Evolutionary conservation across 2,113 vertebrate species (phyloP).

Genomic region (Melospiza melodia): DNA sequence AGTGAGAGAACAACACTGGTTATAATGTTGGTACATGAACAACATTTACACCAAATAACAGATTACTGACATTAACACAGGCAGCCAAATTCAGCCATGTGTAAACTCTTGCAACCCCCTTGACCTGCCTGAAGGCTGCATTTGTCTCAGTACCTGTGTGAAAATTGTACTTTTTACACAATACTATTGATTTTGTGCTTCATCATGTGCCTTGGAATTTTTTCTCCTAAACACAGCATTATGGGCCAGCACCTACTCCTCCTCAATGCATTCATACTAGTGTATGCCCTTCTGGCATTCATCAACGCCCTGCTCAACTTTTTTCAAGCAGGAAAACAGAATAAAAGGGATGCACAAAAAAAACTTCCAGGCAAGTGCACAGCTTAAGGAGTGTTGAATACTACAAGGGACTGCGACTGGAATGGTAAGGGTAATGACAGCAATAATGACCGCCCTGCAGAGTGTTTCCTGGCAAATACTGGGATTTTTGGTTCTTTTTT

Average conservation of each 20-base stretch:
- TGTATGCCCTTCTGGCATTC: not conserved
- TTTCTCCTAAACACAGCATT: fast-evolving
- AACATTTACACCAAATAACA: not conserved
- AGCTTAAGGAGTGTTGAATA: not conserved
- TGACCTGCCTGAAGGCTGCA: not conserved
- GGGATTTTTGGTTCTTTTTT: not conserved
- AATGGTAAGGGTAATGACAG: fast-evolving
- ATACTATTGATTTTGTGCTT: not conserved
- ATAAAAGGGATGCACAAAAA: not conserved
- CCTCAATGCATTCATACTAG: no score
- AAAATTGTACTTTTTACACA: not conserved
- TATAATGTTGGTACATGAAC: not conserved
- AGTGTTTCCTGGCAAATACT: not conserved
- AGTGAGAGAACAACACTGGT: not conserved
- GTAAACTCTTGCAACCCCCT: not conserved
- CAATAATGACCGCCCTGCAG: not conserved
- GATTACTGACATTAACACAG: not conserved
- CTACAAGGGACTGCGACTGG: not conserved
- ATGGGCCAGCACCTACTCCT: not conserved
- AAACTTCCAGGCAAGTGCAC: not conserved
- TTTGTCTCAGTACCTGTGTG: not conserved
- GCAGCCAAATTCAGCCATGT: not conserved
- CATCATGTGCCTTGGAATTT: not conserved
- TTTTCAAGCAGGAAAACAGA: not conserved
- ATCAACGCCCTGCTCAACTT: not conserved